A percentile compares a stretch with the other conserved stretches of the same genome.
Evolutionary conservation across 2,888 invertebrate genomes (phyloP).

Genomic region (Brachylomia viminalis): DNA sequence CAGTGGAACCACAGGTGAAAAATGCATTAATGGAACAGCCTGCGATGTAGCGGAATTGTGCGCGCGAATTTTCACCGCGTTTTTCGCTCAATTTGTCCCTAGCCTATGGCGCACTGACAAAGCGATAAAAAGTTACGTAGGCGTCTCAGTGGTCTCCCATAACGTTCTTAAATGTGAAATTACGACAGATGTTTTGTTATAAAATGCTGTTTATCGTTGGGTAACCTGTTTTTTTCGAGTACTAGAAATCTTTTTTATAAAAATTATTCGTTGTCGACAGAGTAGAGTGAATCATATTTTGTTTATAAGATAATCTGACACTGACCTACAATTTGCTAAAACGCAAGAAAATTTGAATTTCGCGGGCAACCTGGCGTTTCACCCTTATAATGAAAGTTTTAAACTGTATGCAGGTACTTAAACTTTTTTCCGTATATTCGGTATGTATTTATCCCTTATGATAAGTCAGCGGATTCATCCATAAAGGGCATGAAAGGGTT

Average conservation of each 20-base stretch:
- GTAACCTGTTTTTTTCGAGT: conserved; percentile 26
- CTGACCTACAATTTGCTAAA: no score
- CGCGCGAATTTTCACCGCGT: neutral
- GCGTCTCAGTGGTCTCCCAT: conserved; percentile 19
- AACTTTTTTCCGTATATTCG: neutral
- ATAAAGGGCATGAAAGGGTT: conserved; percentile 21
- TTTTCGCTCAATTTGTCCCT: neutral
- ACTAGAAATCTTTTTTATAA: conserved; percentile 20
- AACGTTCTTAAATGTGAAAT: conserved; percentile 22
- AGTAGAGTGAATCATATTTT: no score
- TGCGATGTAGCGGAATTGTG: neutral
- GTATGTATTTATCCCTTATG: neutral
- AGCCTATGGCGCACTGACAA: conserved; percentile 6
- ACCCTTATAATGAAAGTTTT: no score
- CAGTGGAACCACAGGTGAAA: neutral
- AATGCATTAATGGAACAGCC: neutral
- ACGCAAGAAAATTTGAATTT: no score
- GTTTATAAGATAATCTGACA: no score
- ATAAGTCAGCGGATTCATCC: conserved; percentile 1
- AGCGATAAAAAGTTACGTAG: conserved; percentile 41
- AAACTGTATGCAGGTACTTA: neutral
- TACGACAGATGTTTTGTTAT: conserved; percentile 19
- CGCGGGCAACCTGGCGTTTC: no score
- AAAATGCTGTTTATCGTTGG: conserved; percentile 26
- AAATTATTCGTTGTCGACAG: neutral